Conservation (phyloP, 30 jellyfish, hydroid and myxozoan species). For the Aurelia aurita complex sp. Pacific region DNA sequence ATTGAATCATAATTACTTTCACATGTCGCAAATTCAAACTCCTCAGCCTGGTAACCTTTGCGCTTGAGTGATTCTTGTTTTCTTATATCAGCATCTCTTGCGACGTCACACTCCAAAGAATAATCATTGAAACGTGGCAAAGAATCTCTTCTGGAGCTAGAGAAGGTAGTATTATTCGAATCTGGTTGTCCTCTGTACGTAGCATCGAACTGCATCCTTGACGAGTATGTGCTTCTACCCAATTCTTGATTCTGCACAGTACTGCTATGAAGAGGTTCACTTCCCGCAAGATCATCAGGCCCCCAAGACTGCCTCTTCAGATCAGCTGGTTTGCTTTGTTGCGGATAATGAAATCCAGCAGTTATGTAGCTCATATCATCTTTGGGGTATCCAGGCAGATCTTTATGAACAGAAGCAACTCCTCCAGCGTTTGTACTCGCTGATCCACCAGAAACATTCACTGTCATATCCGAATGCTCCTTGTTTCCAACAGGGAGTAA, state of each 20-base stretch:
- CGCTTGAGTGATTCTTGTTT: constrained; percentile 23
- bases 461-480: constrained; percentile 14
- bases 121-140: constrained; percentile 4
- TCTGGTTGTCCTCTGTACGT: constrained; percentile 35
- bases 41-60: constrained; percentile 8
- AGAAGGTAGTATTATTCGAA: background rate
- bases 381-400: background rate
- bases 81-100: constrained; percentile 7
- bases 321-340: too few species aligned
- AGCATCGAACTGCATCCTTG: constrained; percentile 19
- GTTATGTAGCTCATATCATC: background rate
- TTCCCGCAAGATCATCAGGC: too few species aligned
- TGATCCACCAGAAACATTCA: constrained; percentile 24
- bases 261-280: too few species aligned
- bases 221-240: background rate
- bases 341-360: constrained; percentile 10
- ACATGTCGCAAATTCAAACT: constrained; percentile 31
- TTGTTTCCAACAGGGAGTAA: background rate
- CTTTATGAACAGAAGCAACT: constrained; percentile 10
- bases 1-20: constrained; percentile 40
- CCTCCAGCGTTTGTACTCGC: constrained; percentile 6
- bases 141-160: constrained; percentile 7
- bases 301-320: too few species aligned
- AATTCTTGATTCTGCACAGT: too few species aligned
- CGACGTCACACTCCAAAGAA: background rate